Conservation (phyloP, 2,797 vertebrate genomes). For the Tamandua tetradactyla region DNA sequence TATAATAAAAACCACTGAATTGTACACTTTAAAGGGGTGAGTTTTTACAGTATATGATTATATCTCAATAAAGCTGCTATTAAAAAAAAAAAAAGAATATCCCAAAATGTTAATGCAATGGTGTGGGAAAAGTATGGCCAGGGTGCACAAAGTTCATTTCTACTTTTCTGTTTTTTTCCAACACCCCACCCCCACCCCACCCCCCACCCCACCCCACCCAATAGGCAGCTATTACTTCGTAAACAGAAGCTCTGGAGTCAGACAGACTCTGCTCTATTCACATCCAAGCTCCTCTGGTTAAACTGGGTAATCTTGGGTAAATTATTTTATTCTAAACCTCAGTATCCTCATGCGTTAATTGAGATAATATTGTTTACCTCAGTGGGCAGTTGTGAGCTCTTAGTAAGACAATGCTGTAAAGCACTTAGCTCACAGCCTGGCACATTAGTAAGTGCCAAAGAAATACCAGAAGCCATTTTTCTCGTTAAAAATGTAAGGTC, state of each 20-base stretch:
- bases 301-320: background rate
- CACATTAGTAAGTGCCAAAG: background rate
- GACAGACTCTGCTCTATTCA: background rate
- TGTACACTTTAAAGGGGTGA: background rate
- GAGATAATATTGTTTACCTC: background rate
- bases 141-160: background rate
- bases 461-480: background rate
- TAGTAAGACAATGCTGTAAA: conserved; percentile 13
- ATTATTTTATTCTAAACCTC: conserved; percentile 14
- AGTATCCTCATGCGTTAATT: conserved; percentile 35
- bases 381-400: background rate
- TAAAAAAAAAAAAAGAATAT: background rate
- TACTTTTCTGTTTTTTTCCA: background rate
- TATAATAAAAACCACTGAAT: background rate
- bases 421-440: background rate
- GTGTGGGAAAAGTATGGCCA: background rate
- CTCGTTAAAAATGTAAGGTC: background rate
- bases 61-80: background rate
- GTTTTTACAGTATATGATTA: conserved; percentile 4
- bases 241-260: background rate
- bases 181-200: too few relatives aligned
- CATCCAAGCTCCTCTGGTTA: background rate
- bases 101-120: background rate
- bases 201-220: too few relatives aligned
- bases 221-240: background rate